phyloP scores from a whole-genome alignment of 2,888 invertebrate species.

The Temnothorax ravouxi region DNA sequence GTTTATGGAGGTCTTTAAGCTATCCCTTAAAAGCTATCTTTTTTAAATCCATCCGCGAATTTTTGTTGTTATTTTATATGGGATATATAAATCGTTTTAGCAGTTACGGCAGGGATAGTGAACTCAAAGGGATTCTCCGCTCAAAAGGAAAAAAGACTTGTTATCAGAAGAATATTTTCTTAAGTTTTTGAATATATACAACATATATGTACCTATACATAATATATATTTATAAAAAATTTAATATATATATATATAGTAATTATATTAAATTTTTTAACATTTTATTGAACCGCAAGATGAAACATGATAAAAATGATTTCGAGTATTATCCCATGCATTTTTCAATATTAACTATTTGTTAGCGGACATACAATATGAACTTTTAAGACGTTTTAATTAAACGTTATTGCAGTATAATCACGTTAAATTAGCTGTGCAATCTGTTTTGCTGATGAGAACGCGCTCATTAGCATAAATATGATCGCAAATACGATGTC shows the following conservation, averaged over 20 bases:
- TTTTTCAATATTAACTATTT: background rate
- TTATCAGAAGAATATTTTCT: background rate
- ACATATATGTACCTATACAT: too few relatives aligned
- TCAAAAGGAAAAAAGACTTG: too few relatives aligned
- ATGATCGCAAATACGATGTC: constrained; percentile 26
- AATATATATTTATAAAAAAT: too few relatives aligned
- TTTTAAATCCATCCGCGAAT: constrained; percentile 60
- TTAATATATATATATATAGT: background rate
- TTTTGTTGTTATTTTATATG: constrained; percentile 1
- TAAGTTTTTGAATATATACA: too few relatives aligned
- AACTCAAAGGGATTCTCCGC: background rate
- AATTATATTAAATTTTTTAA: background rate
- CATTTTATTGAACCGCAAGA: background rate
- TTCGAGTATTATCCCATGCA: background rate
- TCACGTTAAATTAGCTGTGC: constrained; percentile 1
- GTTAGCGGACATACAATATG: background rate
- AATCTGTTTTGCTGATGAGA: constrained; percentile 23
- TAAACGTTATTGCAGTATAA: constrained; percentile 32
- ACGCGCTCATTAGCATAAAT: constrained; percentile 34
- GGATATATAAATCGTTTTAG: constrained; percentile 26
- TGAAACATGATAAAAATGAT: constrained; percentile 1
- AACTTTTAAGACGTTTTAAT: constrained; percentile 30
- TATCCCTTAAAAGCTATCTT: constrained; percentile 55
- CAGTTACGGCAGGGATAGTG: background rate
- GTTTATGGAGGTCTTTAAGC: constrained; percentile 63